Evolutionary conservation across 2,113 vertebrate species (phyloP).

Genomic region (Ophthalmolycus amberensis): DNA sequence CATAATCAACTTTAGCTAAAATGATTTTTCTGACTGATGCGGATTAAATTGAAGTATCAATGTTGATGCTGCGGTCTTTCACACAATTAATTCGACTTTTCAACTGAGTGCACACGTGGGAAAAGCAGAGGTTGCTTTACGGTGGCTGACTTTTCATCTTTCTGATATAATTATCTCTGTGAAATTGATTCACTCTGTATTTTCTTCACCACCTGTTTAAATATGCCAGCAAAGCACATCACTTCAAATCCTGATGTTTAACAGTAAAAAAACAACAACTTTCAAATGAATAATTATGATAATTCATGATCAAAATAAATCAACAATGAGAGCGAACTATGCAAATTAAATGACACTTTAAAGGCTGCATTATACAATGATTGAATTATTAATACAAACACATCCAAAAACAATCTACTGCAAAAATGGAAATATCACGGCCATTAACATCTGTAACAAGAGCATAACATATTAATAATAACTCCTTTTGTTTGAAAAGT

Average conservation of each 20-base stretch:
- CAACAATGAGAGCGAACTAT: neutral
- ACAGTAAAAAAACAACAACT: slow-evolving; percentile 20
- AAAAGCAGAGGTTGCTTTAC: slow-evolving; percentile 15
- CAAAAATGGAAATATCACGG: neutral
- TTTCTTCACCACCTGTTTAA: slow-evolving; percentile 45
- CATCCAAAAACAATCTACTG: neutral
- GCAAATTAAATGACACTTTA: slow-evolving; percentile 14
- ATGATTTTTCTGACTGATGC: slow-evolving; percentile 37
- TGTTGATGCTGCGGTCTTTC: slow-evolving; percentile 32
- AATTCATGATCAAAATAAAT: slow-evolving; percentile 24
- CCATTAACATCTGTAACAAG: neutral
- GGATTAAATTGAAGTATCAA: slow-evolving; percentile 38
- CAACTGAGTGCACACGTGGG: slow-evolving; percentile 15
- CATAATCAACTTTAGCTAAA: slow-evolving; percentile 28
- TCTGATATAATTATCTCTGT: slow-evolving; percentile 32
- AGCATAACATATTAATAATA: neutral
- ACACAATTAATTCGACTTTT: slow-evolving; percentile 56
- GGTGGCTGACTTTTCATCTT: slow-evolving; percentile 42
- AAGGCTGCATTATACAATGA: neutral
- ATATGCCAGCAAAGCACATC: neutral
- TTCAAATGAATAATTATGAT: slow-evolving; percentile 36
- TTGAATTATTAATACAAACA: slow-evolving; percentile 4
- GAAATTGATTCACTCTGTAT: slow-evolving; percentile 51
- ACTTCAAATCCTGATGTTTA: slow-evolving; percentile 12
- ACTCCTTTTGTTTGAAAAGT: neutral